phyloP scores from a whole-genome alignment of 2,888 invertebrate genomes.

The Caenorhabditis plicata region DNA sequence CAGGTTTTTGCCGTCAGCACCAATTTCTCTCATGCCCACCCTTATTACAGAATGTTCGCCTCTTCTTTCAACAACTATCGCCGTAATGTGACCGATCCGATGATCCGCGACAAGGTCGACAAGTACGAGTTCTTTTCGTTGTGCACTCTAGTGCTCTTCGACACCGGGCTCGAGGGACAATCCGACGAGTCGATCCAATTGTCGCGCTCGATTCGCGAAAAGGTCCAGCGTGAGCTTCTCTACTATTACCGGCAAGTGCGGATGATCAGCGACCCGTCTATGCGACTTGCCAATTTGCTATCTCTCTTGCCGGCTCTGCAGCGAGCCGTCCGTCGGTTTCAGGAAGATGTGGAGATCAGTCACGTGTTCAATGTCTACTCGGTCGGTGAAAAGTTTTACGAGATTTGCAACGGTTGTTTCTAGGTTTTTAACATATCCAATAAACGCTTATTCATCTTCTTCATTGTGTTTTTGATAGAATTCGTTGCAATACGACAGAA shows the following conservation, averaged over 20 bases:
- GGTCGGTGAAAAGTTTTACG: conserved; percentile 37
- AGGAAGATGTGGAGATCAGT: conserved; percentile 46
- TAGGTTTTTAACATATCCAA: too few species aligned
- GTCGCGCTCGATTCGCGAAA: conserved; percentile 16
- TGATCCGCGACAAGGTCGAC: conserved; percentile 28
- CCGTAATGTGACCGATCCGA: conserved; percentile 39
- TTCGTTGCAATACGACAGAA: too few species aligned
- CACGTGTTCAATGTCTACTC: conserved; percentile 43
- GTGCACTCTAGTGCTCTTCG: conserved; percentile 36
- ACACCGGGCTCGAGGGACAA: conserved; percentile 41
- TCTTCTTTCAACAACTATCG: conserved; percentile 38
- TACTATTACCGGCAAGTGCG: conserved; percentile 33
- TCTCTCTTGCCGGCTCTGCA: conserved; percentile 37
- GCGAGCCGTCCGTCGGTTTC: conserved; percentile 40
- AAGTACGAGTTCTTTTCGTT: conserved; percentile 37
- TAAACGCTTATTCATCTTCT: too few species aligned
- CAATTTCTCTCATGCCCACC: too few species aligned
- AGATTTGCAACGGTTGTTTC: conserved; percentile 42
- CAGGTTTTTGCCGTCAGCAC: neutral
- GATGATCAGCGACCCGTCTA: conserved; percentile 23
- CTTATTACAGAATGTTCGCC: conserved; percentile 36
- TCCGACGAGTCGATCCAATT: conserved; percentile 27
- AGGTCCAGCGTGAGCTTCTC: conserved; percentile 28
- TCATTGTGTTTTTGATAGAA: too few species aligned
- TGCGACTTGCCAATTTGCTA: conserved; percentile 33